A percentile compares a stretch with the other conserved stretches of the same genome.
phyloP scores from a whole-genome alignment of 2,113 vertebrate genomes.

The Solea solea region DNA sequence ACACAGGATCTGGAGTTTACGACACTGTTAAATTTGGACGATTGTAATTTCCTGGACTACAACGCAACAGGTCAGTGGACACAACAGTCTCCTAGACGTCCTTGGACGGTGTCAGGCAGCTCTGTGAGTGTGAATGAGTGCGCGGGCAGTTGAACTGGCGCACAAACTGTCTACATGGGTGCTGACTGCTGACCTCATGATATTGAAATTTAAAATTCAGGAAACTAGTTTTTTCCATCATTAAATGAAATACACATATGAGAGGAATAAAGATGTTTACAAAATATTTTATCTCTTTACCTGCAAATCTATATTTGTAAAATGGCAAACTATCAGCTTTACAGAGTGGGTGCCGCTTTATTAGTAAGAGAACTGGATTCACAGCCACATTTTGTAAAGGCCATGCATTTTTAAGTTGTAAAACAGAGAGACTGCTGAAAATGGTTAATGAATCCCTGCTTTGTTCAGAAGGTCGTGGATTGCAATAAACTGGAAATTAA shows the following conservation, averaged over 20 bases:
- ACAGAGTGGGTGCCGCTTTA: conserved; percentile 52
- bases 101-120: conserved; percentile 24
- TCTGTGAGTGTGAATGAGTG: background rate
- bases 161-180: background rate
- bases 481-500: conserved; percentile 81
- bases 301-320: conserved; percentile 56
- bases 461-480: conserved; percentile 63
- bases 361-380: conserved; percentile 54
- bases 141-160: background rate
- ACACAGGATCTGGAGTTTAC: conserved; percentile 39
- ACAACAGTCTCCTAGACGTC: conserved; percentile 40
- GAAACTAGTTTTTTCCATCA: conserved; percentile 35
- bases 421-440: conserved; percentile 31
- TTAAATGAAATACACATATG: conserved; percentile 10
- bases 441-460: conserved; percentile 47
- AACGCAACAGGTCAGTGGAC: conserved; percentile 24
- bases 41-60: conserved; percentile 11
- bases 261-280: conserved; percentile 64
- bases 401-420: conserved; percentile 23
- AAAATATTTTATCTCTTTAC: conserved; percentile 55
- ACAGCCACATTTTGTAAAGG: conserved; percentile 48
- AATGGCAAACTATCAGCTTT: conserved; percentile 39
- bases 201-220: conserved; percentile 37
- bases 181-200: conserved; percentile 11
- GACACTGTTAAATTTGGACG: conserved; percentile 12